phyloP scores from a whole-genome alignment of 2,797 vertebrate genomes.

The Pseudopleuronectes americanus region DNA sequence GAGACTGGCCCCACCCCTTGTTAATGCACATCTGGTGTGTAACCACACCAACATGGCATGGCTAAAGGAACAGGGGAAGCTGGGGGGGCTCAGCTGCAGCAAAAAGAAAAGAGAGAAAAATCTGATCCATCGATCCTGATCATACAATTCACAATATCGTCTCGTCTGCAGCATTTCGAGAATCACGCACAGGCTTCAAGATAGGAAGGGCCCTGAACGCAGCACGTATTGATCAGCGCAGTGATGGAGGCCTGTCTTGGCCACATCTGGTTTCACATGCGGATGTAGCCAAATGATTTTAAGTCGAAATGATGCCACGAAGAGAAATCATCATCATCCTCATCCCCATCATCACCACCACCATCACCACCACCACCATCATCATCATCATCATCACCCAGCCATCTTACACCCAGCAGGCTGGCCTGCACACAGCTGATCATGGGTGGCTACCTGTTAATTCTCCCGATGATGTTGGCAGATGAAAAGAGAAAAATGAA shows the following conservation, averaged over 20 bases:
- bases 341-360: neutral
- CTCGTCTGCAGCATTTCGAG: constrained; percentile 16
- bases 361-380: neutral
- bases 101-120: no score
- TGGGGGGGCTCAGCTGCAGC: no score
- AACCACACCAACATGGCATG: constrained; percentile 49
- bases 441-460: constrained; percentile 81
- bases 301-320: constrained; percentile 52
- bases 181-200: neutral
- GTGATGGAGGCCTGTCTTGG: constrained; percentile 42
- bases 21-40: constrained; percentile 61
- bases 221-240: constrained; percentile 61
- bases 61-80: neutral
- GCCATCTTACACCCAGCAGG: constrained; percentile 59
- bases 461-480: constrained; percentile 61
- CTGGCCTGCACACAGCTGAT: constrained; percentile 55
- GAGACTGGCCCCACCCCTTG: constrained; percentile 73
- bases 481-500: constrained; percentile 1
- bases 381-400: constrained; percentile 32
- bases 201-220: constrained; percentile 19
- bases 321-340: constrained; percentile 33
- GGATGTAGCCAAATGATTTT: constrained; percentile 48
- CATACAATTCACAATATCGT: neutral
- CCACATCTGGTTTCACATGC: constrained; percentile 50
- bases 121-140: no score